Conservation (phyloP, 2,888 invertebrate species). For the Cephonodes hylas region DNA sequence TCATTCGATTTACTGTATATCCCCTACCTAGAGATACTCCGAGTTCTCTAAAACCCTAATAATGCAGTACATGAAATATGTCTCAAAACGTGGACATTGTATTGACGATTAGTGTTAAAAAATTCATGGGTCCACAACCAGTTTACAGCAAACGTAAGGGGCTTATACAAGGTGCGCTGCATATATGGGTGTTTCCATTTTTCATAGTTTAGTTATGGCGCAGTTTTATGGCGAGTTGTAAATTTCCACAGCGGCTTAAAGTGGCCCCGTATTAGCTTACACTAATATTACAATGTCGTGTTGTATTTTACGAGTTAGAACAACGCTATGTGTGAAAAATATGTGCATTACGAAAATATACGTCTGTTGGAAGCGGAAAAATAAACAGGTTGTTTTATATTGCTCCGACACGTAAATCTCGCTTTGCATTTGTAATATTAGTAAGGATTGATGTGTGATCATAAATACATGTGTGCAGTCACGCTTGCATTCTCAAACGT, state of each 20-base stretch:
- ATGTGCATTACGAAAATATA: neutral
- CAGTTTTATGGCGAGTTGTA: neutral
- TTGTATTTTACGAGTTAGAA: neutral
- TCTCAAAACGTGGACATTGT: neutral
- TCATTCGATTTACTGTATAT: no score
- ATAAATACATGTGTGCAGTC: no score
- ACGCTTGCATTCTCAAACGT: no score
- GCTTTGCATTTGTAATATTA: no score
- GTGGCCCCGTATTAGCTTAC: neutral
- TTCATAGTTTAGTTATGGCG: neutral
- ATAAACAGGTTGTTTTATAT: neutral
- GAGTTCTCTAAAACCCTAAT: no score
- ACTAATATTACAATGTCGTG: constrained; percentile 2
- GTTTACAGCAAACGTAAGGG: neutral
- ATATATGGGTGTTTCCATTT: neutral
- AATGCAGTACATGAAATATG: no score
- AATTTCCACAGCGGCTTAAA: neutral
- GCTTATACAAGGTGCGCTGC: neutral
- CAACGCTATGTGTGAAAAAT: neutral
- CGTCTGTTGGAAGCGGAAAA: neutral
- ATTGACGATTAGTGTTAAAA: neutral
- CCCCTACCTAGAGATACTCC: no score
- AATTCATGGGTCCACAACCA: neutral
- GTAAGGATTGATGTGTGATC: no score
- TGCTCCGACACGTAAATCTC: no score